Evolutionary conservation across 2,113 vertebrate genomes (phyloP).

Genomic region (Forbesichthys agassizii): DNA sequence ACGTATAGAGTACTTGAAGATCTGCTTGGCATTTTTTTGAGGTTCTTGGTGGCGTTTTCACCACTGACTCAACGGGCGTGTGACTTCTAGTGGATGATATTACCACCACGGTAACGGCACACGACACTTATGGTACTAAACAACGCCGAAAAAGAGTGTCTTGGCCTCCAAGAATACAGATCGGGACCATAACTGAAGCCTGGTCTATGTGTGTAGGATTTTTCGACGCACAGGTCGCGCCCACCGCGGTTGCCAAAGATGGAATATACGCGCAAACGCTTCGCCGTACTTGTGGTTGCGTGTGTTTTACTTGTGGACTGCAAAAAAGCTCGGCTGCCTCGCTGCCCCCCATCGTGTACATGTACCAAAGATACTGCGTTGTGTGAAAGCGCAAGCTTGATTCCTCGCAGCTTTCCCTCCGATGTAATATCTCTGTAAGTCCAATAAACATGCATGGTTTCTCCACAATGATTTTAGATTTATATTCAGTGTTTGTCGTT

Average conservation of each 20-base stretch:
- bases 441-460: conserved; percentile 5
- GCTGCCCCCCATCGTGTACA: conserved; percentile 91
- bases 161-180: conserved; percentile 37
- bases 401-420: conserved; percentile 92
- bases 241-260: conserved; percentile 51
- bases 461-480: not conserved
- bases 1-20: not conserved
- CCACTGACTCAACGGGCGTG: conserved; percentile 11
- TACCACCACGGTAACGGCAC: conserved; percentile 22
- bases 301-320: conserved; percentile 70
- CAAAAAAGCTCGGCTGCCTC: conserved; percentile 86
- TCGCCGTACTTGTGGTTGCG: conserved; percentile 37
- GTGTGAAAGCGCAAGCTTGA: conserved; percentile 91
- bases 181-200: conserved; percentile 18
- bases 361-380: conserved; percentile 99
- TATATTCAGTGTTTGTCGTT: not conserved
- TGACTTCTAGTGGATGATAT: conserved; percentile 7
- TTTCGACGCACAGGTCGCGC: conserved; percentile 51
- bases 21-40: too few relatives aligned
- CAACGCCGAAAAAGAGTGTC: conserved; percentile 35
- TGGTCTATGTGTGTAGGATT: conserved; percentile 56
- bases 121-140: conserved; percentile 31
- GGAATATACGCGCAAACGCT: conserved; percentile 40
- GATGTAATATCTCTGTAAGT: conserved; percentile 98
- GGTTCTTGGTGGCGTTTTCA: conserved; percentile 10